Base-by-base conservation (phyloP, 2,797 vertebrate species). In the Calcarius lapponicus region DNA sequence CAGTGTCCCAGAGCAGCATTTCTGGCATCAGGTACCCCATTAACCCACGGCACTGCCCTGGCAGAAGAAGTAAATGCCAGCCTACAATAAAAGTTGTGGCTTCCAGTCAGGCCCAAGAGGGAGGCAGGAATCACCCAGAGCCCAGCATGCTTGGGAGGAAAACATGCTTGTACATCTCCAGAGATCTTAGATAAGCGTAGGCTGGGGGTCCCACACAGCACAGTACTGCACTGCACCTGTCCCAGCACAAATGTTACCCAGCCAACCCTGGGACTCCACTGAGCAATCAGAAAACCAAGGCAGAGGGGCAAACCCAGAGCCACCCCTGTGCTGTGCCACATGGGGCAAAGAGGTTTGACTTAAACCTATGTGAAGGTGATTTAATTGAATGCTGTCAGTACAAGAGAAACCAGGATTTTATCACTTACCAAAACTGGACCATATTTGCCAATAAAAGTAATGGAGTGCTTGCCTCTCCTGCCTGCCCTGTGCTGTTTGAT, bases 91-190 rank as follows among this genome's bases (percentile, higher is more conserved):
- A 89, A 48, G 19, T 16, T 38, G 26, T 8, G 43, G 24, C 15
- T 81, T 90, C 57, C 12, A 60, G 24, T 53, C 14, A 53, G 40
- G 29, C 15, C 42, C 38, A 60, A 57, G 43, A 64, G 4, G 26
- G 57, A 90, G n/a, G 28, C 48, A 36, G 36, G 13, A 10, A 24
- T 9, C 31, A 58, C 34, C 22, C 48, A 86, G 57, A 78, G n/a
- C 8, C 26, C 69, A 48, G 11, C 3, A 20, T 56, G 36, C 32
- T 80, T 51, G 64, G n/a, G 22, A 79, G 24, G 24, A 80, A 79
- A 72, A 65, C 0, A 0, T 43, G 38, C 12, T 9, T 47, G 15
- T 32, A 19, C 2, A 3, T 62, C 25, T 86, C 60, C 5, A 2
- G 56, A 32, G 20, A 10, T 32, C n/a, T 58, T 51, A 32, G 34